Conservation (phyloP, 2,113 vertebrate species). For the Pituophis catenifer region DNA sequence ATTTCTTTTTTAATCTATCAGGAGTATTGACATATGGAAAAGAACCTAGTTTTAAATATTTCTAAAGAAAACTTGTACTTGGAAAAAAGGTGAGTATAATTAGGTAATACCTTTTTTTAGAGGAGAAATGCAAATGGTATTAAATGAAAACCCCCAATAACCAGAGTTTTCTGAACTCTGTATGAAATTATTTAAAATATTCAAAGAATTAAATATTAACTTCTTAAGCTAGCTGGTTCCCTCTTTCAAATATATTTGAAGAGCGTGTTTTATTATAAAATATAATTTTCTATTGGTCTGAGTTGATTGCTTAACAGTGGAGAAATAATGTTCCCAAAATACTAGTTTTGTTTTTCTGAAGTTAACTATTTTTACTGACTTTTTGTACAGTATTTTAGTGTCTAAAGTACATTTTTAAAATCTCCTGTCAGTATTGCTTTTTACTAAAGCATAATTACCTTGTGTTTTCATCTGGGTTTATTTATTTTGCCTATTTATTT, state of each 20-base stretch:
- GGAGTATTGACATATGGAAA: neutral
- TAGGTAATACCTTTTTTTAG: slow-evolving; percentile 64
- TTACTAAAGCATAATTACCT: slow-evolving; percentile 53
- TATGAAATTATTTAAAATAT: neutral
- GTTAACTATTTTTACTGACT: slow-evolving; percentile 63
- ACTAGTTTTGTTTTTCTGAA: slow-evolving; percentile 69
- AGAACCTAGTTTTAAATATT: neutral
- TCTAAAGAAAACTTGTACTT: slow-evolving; percentile 25
- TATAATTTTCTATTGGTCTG: slow-evolving; percentile 68
- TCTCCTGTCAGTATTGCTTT: slow-evolving; percentile 26
- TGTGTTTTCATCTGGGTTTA: slow-evolving; percentile 16
- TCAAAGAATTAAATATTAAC: neutral
- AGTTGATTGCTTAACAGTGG: slow-evolving; percentile 35
- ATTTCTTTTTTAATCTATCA: slow-evolving; percentile 19
- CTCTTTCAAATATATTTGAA: slow-evolving; percentile 62
- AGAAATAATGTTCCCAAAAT: slow-evolving; percentile 64
- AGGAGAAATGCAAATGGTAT: slow-evolving; percentile 48
- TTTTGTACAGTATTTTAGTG: slow-evolving; percentile 20
- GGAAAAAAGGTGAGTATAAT: neutral
- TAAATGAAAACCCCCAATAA: neutral
- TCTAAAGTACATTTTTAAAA: slow-evolving; percentile 34
- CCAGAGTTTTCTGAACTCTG: neutral
- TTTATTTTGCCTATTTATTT: neutral
- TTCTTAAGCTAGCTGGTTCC: slow-evolving; percentile 50
- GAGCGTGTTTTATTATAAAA: slow-evolving; percentile 64